Conservation (phyloP, 2,888 invertebrate genomes). For the Gymnosoma rotundatum region DNA sequence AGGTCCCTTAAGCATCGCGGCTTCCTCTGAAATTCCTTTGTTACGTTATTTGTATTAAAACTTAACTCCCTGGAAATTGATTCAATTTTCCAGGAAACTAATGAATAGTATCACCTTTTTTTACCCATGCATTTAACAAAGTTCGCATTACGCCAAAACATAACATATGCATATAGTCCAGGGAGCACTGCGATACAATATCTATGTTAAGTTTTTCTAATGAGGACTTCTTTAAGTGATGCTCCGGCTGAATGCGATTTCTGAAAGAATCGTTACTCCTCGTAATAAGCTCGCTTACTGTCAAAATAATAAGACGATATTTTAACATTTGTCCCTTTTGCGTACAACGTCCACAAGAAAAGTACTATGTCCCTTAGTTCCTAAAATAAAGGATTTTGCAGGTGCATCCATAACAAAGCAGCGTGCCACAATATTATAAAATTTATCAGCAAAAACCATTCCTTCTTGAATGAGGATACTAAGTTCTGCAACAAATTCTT, state of each 20-base stretch:
- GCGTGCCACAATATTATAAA: slow-evolving; percentile 39
- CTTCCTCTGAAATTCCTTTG: too few relatives aligned
- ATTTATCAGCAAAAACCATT: slow-evolving; percentile 30
- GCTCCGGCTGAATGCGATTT: slow-evolving; percentile 42
- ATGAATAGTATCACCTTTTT: too few relatives aligned
- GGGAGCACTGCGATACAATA: background rate
- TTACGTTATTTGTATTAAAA: too few relatives aligned
- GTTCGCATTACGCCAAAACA: too few relatives aligned
- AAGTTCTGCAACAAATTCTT: too few relatives aligned
- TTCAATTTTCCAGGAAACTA: too few relatives aligned
- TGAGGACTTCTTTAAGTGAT: slow-evolving; percentile 60
- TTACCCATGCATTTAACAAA: too few relatives aligned
- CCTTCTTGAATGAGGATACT: slow-evolving; percentile 23
- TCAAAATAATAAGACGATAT: slow-evolving; percentile 14
- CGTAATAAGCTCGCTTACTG: slow-evolving; percentile 1
- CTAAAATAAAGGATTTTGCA: slow-evolving; percentile 40
- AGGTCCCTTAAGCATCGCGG: too few relatives aligned
- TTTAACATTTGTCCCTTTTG: slow-evolving; percentile 28
- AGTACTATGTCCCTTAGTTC: too few relatives aligned
- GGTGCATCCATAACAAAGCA: slow-evolving; percentile 62
- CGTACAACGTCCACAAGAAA: background rate
- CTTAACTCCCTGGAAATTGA: too few relatives aligned
- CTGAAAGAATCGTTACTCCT: slow-evolving; percentile 40
- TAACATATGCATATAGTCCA: background rate
- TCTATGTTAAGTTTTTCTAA: background rate